Conservation (phyloP, 2,888 invertebrate species). For the Brachyopa scutellaris region DNA sequence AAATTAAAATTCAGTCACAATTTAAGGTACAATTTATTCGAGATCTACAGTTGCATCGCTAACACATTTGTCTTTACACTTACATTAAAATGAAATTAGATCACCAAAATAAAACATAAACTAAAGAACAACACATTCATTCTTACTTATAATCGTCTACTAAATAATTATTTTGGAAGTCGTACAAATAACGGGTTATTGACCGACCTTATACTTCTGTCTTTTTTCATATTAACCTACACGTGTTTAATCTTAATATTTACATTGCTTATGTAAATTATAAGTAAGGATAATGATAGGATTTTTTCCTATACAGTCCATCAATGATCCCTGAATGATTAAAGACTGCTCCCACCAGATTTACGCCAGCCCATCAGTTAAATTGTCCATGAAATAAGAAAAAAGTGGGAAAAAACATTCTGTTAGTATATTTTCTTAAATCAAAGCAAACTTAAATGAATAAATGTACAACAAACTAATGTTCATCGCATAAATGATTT, state of each 20-base stretch:
- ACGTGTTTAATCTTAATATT: too few species aligned
- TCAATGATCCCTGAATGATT: conserved; percentile 81
- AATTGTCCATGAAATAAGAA: conserved; percentile 39
- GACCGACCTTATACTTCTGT: conserved; percentile 14
- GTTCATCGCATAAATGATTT: conserved; percentile 47
- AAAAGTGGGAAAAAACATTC: conserved; percentile 23
- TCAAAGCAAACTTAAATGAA: conserved; percentile 10
- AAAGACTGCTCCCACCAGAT: conserved; percentile 74
- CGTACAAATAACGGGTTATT: conserved; percentile 15
- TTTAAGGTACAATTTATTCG: conserved; percentile 67
- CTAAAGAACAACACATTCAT: not conserved
- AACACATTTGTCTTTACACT: conserved; percentile 38
- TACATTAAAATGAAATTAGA: conserved; percentile 13
- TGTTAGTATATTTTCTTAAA: conserved; percentile 9
- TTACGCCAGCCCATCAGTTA: not conserved
- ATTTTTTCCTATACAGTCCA: conserved; percentile 82
- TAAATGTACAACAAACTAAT: conserved; percentile 49
- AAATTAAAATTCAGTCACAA: conserved; percentile 57
- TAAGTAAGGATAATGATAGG: conserved; percentile 82
- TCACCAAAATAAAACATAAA: conserved; percentile 1
- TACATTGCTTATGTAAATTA: conserved; percentile 78
- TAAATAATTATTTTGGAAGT: conserved; percentile 27
- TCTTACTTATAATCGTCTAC: not conserved
- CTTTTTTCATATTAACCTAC: conserved; percentile 41
- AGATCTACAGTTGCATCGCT: conserved; percentile 58